Evolutionary conservation across 2,888 invertebrate genomes (phyloP), one percentile per base, ranked within the genome.

Genomic region (Andrena hattorfiana): DNA sequence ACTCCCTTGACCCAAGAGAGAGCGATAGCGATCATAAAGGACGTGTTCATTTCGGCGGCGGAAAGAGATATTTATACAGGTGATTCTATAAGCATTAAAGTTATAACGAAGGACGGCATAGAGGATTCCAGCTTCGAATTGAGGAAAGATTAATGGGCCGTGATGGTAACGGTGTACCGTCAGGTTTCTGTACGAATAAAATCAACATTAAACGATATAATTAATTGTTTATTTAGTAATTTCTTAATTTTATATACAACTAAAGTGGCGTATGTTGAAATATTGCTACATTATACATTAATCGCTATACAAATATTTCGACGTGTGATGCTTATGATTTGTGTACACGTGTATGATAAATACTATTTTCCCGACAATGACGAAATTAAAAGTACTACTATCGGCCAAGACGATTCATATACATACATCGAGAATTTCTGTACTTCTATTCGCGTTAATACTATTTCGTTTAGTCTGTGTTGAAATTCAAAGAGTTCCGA

Each of bases 41-140:
- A 99, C 95, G 98, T 98, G 0, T 99, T 99, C 93, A 98, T 98
- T 89, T 98, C 99, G 73, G 99, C 99, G 3, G 98, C 99, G 1
- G 99, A 99, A 94, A 96, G 99, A 92, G 99, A 99, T 94, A 99
- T 99, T 91, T 97, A 98, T 92, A 99, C 99, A 77, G 99, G 99
- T 67, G 99, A 99, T 95, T 96, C 96, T 78, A 97, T 99, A 88
- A 95, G 95, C 81, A 97, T 99, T 87, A 96, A 97, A 89, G 95
- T 99, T 83, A 97, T 99, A 87, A 98, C 98, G 23, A 97, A 97
- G 89, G 97, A 97, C 94, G 99, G 99, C 0, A 95, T 98, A 79
- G 96, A 96, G 92, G 96, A 96, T 93, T 96, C 96, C 88, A 93
- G 89, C 6, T 97, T 98, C 94, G 96, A 96, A 81, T 95, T 99